Percentiles rank a stretch among this genome's conserved stretches.
Conservation (phyloP, 2,113 vertebrate genomes). For the Tamias sibiricus region DNA sequence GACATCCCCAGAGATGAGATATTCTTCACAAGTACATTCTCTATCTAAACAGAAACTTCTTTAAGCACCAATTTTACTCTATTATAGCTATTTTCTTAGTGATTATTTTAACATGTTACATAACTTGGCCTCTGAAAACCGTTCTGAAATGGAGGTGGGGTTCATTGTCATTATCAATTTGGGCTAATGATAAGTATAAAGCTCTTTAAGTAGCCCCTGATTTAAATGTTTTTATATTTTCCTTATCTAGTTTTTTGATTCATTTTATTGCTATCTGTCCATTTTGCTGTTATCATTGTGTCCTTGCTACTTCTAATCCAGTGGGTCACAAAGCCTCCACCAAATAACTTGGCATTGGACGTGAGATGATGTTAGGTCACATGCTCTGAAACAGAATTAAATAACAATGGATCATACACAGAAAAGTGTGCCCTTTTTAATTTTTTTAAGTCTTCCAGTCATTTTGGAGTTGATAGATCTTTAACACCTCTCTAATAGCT, state of each 20-base stretch:
- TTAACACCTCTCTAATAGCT: neutral
- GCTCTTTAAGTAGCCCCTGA: neutral
- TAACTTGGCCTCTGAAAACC: conserved; percentile 4
- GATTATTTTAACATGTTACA: neutral
- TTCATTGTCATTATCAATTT: neutral
- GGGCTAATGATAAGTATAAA: neutral
- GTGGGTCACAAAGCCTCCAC: neutral
- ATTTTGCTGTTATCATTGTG: neutral
- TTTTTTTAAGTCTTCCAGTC: neutral
- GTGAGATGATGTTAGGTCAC: neutral
- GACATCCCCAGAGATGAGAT: neutral
- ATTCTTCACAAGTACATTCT: conserved; percentile 11
- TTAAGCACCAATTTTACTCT: neutral
- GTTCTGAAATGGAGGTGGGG: neutral
- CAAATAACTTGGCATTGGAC: neutral
- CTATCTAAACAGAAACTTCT: neutral
- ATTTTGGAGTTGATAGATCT: neutral
- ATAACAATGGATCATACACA: neutral
- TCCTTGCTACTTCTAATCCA: neutral
- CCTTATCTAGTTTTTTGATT: conserved; percentile 8
- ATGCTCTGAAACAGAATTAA: neutral
- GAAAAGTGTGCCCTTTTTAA: neutral
- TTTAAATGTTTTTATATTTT: neutral
- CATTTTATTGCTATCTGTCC: neutral
- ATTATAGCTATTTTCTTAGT: neutral